Conservation (phyloP, 2,888 invertebrate species). For the Rhingia campestris region DNA sequence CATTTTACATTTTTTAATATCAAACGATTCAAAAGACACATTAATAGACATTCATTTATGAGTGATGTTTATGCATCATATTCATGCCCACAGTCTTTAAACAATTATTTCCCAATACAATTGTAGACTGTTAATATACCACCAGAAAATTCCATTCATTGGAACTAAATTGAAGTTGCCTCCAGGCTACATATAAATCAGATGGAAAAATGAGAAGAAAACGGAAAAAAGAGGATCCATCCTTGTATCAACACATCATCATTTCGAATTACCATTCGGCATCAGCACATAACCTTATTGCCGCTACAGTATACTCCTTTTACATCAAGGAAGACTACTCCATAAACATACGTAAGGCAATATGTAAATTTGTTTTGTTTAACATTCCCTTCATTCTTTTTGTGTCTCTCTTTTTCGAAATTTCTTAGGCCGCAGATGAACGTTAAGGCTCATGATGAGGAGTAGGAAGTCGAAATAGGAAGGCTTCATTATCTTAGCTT, state of each 20-base stretch:
- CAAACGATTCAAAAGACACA: no score
- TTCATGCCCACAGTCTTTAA: no score
- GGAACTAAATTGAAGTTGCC: conserved; percentile 33
- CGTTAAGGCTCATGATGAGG: neutral
- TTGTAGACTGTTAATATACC: no score
- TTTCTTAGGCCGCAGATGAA: conserved; percentile 14
- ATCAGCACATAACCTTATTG: conserved; percentile 16
- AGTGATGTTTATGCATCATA: no score
- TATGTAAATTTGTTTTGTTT: conserved; percentile 60
- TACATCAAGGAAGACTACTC: neutral
- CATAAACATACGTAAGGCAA: conserved; percentile 26
- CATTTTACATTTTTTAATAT: no score
- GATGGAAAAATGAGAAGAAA: conserved; percentile 14
- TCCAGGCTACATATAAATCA: conserved; percentile 28
- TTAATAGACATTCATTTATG: no score
- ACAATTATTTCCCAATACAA: no score
- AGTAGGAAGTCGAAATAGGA: conserved; percentile 11
- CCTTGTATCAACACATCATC: conserved; percentile 54
- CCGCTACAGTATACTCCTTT: neutral
- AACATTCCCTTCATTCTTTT: neutral
- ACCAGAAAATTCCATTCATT: conserved; percentile 19
- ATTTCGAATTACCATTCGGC: conserved; percentile 52
- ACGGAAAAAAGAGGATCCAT: neutral
- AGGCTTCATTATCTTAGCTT: conserved; percentile 4
- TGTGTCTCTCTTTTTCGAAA: neutral